Base-by-base conservation (phyloP, 2,113 vertebrate species). In the Calcarius ornatus region DNA sequence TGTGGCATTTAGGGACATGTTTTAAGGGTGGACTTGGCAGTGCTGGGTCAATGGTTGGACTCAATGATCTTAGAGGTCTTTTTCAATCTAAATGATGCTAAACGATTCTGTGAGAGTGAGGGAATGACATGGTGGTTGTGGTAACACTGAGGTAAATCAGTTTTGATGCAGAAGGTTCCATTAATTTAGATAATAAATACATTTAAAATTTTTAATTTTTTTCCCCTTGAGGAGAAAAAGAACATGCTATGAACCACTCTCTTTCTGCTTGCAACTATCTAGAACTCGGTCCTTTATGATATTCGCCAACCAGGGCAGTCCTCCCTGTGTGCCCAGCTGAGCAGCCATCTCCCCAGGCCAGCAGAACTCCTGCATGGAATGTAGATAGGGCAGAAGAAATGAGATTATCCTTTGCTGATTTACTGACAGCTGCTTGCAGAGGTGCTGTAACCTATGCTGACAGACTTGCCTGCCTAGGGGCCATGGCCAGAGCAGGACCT, bases 321-420 rank as follows among this genome's bases (percentile, higher is more conserved):
- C n/a, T 57, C 13, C 14, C 45, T 28, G 42, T 0, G 0, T 12
- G 28, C 20, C 21, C 9, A 1, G 1, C 4, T n/a, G 1, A 85
- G 57, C 81, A 76, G 50, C 28, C 2, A 2, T 45, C 27, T 71
- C 15, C 18, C 3, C 2, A 1, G 31, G 28, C 27, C 5, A 4
- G 45, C 15, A 83, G 37, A 83, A 37, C 24, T 81, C 43, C 83
- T 3, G 2, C 16, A 9, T 25, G 30, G 47, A 79, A 68, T 11
- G 38, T 57, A 91, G 40, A 43, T 0, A 77, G 31, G 27, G 54
- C 54, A 81, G 72, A 53, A 92, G 31, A 86, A 91, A 65, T 22
- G 14, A 65, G 16, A 72, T 56, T 60, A 33, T 16, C 50, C 81
- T 51, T 28, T 38, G 24, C 2, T 1, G 0, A 48, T 64, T 60